Percentiles rank a stretch among this genome's conserved stretches.
Conservation (phyloP, 2,113 vertebrate species). For the Rhabdornis inornatus region DNA sequence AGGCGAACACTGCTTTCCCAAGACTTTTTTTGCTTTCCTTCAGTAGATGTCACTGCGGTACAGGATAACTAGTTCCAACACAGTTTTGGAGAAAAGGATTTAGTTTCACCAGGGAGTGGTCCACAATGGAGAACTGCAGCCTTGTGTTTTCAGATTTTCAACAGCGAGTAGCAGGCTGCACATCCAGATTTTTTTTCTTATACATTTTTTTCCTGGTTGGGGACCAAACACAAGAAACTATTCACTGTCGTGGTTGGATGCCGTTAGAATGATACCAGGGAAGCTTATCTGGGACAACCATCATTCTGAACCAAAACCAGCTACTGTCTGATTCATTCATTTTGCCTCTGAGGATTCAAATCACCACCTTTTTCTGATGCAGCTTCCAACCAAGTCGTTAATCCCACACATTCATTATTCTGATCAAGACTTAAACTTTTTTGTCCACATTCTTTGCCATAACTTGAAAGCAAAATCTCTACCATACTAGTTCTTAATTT, state of each 20-base stretch:
- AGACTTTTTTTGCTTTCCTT: not conserved
- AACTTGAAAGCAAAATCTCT: not conserved
- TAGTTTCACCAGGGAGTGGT: constrained; percentile 1
- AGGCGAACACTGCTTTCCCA: not conserved
- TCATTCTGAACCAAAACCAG: not conserved
- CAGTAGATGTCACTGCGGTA: constrained; percentile 72
- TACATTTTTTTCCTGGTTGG: not conserved
- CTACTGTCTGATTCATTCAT: not conserved
- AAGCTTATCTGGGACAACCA: not conserved
- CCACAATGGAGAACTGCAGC: not conserved
- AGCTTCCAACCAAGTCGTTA: not conserved
- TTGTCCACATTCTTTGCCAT: not conserved
- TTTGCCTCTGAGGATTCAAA: not conserved
- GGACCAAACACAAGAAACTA: not conserved
- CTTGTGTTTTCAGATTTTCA: not conserved
- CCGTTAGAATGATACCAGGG: not conserved
- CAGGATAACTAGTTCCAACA: not conserved
- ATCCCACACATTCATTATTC: not conserved
- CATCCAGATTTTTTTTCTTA: not conserved
- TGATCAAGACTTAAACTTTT: not conserved
- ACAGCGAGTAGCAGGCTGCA: not conserved
- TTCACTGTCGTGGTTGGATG: fast-evolving
- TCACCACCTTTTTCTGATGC: not conserved
- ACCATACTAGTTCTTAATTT: not conserved
- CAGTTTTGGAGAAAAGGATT: not conserved